These are phyloP conservation scores for Eristalis tenax DNA, from an alignment of 2,888 invertebrate genomes.

Conservation along the genomic window DNA sequence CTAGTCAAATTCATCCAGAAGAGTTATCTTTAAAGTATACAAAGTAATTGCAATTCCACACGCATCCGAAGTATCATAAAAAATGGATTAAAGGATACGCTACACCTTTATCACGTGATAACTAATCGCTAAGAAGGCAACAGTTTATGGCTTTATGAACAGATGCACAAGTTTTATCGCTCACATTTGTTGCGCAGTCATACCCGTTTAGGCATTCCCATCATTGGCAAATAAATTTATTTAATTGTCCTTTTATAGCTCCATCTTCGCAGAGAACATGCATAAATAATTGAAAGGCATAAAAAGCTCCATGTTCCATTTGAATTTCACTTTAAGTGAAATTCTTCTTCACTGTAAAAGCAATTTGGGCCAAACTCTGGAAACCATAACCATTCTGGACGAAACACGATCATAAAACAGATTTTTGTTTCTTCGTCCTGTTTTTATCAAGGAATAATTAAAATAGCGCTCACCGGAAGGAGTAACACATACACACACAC, in stretches of 20 bases:
- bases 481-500: neutral
- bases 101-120: constrained; percentile 25
- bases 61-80: constrained; percentile 14
- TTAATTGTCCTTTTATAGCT: constrained; percentile 43
- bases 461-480: neutral
- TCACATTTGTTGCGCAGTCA: neutral
- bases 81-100: constrained; percentile 6
- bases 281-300: constrained; percentile 38
- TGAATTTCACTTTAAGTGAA: constrained; percentile 42
- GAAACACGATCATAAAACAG: constrained; percentile 27
- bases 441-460: constrained; percentile 14
- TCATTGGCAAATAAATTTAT: constrained; percentile 44
- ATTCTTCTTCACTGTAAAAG: constrained; percentile 17
- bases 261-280: constrained; percentile 13
- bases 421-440: neutral
- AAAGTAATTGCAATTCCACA: constrained; percentile 1
- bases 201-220: neutral
- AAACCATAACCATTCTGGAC: constrained; percentile 18
- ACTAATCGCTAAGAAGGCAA: constrained; percentile 18
- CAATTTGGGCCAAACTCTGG: constrained; percentile 15
- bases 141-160: constrained; percentile 15
- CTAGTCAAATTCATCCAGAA: neutral
- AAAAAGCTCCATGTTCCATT: constrained; percentile 45
- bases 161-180: constrained; percentile 18
- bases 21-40: neutral